These are phyloP conservation scores for Enchytraeus crypticus DNA, from an alignment of 2,888 invertebrate genomes.

Conservation along the genomic window DNA sequence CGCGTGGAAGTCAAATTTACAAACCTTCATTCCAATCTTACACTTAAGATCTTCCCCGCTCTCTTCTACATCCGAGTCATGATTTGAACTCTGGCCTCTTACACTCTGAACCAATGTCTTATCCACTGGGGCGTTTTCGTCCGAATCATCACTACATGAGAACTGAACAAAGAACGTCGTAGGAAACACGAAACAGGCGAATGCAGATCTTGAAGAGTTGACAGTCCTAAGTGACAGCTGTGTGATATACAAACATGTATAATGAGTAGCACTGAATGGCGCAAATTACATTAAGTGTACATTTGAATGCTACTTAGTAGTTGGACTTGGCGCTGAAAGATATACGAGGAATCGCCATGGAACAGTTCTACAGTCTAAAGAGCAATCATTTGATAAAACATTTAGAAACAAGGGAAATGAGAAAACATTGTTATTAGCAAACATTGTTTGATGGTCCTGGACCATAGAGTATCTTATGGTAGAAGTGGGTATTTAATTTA, in stretches of 20 bases:
- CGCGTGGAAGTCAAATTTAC: no score
- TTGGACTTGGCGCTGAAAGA: background rate
- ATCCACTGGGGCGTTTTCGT: no score
- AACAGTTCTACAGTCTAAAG: no score
- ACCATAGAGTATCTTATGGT: no score
- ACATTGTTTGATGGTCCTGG: no score
- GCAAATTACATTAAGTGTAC: background rate
- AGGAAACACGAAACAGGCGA: slow-evolving; percentile 67
- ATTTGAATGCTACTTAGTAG: background rate
- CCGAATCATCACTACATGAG: no score
- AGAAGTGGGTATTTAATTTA: no score
- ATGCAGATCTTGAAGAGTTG: slow-evolving; percentile 76
- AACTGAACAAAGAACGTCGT: slow-evolving; percentile 73
- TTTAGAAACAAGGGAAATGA: no score
- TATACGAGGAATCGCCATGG: background rate
- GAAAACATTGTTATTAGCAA: no score
- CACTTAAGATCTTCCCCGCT: slow-evolving; percentile 60
- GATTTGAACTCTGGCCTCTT: background rate
- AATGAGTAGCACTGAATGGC: background rate
- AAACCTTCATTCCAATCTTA: slow-evolving; percentile 78
- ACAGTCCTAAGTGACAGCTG: slow-evolving; percentile 65
- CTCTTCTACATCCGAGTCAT: slow-evolving; percentile 16
- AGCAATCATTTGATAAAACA: no score
- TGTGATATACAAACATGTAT: slow-evolving; percentile 12
- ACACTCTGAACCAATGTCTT: no score